Conservation (phyloP, 2,888 invertebrate species). For the Eudemis profundana region DNA sequence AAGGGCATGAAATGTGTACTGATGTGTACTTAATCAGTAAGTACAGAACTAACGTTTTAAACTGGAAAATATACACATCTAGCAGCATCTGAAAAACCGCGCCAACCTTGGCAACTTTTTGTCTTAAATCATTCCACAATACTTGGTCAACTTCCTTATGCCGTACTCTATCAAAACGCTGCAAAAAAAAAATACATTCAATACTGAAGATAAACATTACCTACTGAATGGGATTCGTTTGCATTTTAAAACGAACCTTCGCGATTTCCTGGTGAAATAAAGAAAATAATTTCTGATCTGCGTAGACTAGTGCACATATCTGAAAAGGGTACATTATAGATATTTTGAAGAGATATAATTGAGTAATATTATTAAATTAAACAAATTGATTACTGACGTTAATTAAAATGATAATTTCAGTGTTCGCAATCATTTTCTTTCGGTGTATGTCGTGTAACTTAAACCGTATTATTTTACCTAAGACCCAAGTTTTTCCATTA, state of each 20-base stretch:
- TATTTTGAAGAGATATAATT: too few relatives aligned
- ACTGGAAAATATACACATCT: too few relatives aligned
- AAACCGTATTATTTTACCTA: constrained; percentile 12
- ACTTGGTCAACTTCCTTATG: neutral
- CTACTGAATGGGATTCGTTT: neutral
- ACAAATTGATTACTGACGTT: constrained; percentile 9
- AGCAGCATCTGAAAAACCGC: too few relatives aligned
- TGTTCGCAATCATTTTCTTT: constrained; percentile 21
- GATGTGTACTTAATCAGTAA: too few relatives aligned
- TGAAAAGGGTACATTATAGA: too few relatives aligned
- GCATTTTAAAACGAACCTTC: constrained; percentile 1
- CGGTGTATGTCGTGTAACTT: neutral
- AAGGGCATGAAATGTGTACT: too few relatives aligned
- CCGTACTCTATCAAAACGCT: constrained; percentile 14
- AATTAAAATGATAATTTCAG: constrained; percentile 20
- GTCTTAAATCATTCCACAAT: constrained; percentile 1
- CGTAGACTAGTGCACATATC: constrained; percentile 7
- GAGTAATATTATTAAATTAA: neutral
- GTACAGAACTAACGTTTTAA: neutral
- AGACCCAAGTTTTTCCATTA: constrained; percentile 32
- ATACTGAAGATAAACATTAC: neutral
- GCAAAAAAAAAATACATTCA: constrained; percentile 1
- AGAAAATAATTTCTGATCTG: neutral
- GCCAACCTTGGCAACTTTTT: neutral
- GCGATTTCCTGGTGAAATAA: constrained; percentile 8